These are phyloP conservation scores for Ooceraea biroi DNA, from an alignment of 1,140 invertebrate species.

Conservation along the genomic window DNA sequence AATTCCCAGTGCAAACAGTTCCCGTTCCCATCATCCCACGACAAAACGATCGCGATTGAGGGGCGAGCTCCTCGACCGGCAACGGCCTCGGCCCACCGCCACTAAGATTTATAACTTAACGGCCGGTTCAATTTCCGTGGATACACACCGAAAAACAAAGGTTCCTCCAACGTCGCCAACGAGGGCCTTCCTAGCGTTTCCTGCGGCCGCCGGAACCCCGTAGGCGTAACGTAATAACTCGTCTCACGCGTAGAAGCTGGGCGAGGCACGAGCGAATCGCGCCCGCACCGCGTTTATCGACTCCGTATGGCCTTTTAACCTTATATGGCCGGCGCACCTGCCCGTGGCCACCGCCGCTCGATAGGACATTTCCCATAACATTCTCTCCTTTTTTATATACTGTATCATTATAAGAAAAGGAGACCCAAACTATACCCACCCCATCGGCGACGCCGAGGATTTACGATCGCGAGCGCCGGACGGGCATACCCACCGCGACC, in stretches of 20 bases:
- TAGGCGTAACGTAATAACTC: conserved; percentile 75
- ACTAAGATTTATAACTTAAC: conserved; percentile 73
- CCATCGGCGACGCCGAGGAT: conserved; percentile 51
- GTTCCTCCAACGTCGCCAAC: conserved; percentile 9
- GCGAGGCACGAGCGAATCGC: conserved; percentile 74
- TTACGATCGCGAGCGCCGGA: conserved; percentile 57
- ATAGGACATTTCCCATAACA: conserved; percentile 78
- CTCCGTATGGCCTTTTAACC: conserved; percentile 80
- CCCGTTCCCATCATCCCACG: not conserved
- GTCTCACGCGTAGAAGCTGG: conserved; percentile 66
- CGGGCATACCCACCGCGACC: conserved; percentile 6
- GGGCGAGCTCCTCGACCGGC: not conserved
- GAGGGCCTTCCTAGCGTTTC: conserved; percentile 62
- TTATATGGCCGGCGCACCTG: conserved; percentile 80
- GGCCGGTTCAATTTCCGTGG: conserved; percentile 71
- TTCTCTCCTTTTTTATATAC: conserved; percentile 51
- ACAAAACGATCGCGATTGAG: not conserved
- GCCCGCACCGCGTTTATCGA: conserved; percentile 55
- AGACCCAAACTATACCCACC: conserved; percentile 46
- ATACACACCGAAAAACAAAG: conserved; percentile 71
- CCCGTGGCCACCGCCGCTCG: conserved; percentile 53
- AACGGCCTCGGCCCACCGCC: not conserved
- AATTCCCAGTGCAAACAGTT: not conserved
- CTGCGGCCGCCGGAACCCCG: conserved; percentile 64
- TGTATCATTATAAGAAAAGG: conserved; percentile 5